Evolutionary conservation across 1,140 invertebrate genomes (phyloP), one percentile per base, ranked within the genome.

Genomic region (Pachyrhynchus sulphureomaculatus): DNA sequence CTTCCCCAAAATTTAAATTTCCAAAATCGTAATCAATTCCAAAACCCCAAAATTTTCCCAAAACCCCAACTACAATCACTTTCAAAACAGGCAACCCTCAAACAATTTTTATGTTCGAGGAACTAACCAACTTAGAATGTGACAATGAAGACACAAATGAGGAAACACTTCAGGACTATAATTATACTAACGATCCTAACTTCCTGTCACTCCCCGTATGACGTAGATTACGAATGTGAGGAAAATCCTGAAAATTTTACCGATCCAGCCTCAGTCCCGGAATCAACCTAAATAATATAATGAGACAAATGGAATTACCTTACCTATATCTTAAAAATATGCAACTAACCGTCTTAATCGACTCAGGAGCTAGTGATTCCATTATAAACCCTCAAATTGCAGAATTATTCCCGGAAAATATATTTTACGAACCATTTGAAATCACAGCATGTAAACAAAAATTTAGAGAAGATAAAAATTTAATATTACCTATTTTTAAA

Each of bases 371-470:
- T 49, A 32, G 5, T 6, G 47, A 49, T 33, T 49, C 45, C 3
- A 29, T 49, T 4, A 49, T 49, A 13, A 10, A 5, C 15, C 51
- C 51, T 9, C 9, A 20, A 37, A 53, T 53, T 12, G 17, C 51
- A 15, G 5, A 42, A 23, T 17, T 6, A 45, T 57, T 47, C 33
- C 42, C 54, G 18, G 20, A 45, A 4, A 47, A 47, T 33, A 17
- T 57, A 2, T 57, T 45, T 47, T 45, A 21, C 33, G 54, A 57
- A 20, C 39, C 54, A 18, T 57, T 47, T 17, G 54, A 57, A 23
- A 23, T 57, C 10, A 47, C 9, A 18, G 20, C 41, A n/a, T 57
- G 54, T 20, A 13, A 34, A 47, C 21, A 57, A 47, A 47, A 3
- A 3, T 57, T 23, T n/a, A 18, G 20, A 17, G 42, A 57, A 57